phyloP scores from a whole-genome alignment of 2,113 vertebrate species.

The Bubo scandiacus region DNA sequence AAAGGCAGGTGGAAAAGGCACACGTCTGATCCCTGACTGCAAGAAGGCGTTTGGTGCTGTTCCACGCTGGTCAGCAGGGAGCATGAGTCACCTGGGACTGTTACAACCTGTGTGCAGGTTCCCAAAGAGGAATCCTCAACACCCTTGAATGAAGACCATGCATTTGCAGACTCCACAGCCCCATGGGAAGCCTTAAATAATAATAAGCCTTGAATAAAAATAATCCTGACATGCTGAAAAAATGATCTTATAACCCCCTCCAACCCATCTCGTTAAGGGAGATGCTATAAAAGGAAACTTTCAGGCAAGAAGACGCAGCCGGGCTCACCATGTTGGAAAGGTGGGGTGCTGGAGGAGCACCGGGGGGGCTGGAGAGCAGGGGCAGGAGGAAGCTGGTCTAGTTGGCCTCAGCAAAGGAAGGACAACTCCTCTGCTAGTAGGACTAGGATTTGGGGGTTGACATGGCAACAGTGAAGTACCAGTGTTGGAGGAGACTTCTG shows the following conservation, averaged over 20 bases:
- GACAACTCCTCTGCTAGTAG: background rate
- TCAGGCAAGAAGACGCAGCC: background rate
- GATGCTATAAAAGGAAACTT: background rate
- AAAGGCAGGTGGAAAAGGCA: background rate
- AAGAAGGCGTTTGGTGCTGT: background rate
- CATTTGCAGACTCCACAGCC: background rate
- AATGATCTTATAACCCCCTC: background rate
- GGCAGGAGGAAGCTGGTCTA: background rate
- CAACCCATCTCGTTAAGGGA: background rate
- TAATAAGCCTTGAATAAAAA: background rate
- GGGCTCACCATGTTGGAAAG: background rate
- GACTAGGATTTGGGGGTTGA: background rate
- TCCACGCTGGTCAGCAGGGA: background rate
- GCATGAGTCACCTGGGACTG: fast-evolving
- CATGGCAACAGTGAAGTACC: background rate
- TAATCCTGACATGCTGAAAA: background rate
- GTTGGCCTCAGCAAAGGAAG: background rate
- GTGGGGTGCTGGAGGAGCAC: background rate
- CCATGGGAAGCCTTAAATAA: background rate
- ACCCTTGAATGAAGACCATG: no score
- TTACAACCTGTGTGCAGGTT: background rate
- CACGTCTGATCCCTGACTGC: fast-evolving
- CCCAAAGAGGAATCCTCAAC: background rate
- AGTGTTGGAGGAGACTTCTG: background rate
- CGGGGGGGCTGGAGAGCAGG: background rate